A percentile compares a stretch with the other conserved stretches of the same genome.
Conservation (phyloP, 23 tunicate genomes). For the Botrylloides violaceus region DNA sequence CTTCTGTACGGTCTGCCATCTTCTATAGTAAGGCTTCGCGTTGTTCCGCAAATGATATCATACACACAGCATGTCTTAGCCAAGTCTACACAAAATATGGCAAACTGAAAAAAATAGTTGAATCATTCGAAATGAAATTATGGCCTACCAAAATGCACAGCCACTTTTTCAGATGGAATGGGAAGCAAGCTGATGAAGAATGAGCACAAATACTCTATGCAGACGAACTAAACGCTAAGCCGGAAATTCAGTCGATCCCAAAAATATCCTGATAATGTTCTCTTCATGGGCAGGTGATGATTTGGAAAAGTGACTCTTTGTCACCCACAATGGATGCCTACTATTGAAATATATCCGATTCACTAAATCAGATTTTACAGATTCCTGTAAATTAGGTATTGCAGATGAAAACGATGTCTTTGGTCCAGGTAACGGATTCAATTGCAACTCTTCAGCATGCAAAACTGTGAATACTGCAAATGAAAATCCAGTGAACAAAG, state of each 20-base stretch:
- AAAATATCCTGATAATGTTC: conserved; percentile 41
- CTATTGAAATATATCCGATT: conserved; percentile 65
- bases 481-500: conserved; percentile 69
- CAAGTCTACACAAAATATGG: no score
- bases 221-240: no score
- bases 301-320: conserved; percentile 51
- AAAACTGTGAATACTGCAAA: conserved; percentile 53
- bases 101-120: no score
- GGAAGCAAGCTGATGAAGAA: no score
- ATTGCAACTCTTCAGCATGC: neutral
- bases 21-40: no score
- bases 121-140: no score
- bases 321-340: conserved; percentile 44
- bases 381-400: conserved; percentile 30
- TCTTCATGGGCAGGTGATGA: conserved; percentile 52
- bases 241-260: no score
- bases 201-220: no score
- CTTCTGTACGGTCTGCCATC: conserved; percentile 27
- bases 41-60: no score
- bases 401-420: neutral
- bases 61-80: no score
- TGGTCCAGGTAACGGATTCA: neutral
- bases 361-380: conserved; percentile 6
- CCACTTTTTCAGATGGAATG: no score
- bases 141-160: no score